phyloP scores from a whole-genome alignment of 2,797 vertebrate genomes.

The Enteromius unitaeniatus region DNA sequence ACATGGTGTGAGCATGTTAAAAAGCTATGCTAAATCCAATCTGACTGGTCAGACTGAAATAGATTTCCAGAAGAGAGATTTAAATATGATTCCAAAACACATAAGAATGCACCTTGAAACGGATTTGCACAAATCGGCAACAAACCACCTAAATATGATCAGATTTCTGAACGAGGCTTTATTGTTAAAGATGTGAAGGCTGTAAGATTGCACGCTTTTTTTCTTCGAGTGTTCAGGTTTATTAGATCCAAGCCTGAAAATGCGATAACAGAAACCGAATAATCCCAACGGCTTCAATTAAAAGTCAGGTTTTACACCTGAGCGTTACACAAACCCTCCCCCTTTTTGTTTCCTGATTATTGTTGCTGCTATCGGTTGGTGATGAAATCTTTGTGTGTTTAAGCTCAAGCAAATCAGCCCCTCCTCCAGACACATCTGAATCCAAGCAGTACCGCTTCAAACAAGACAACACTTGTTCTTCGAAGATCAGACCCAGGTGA shows the following conservation, averaged over 20 bases:
- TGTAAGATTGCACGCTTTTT: neutral
- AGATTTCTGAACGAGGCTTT: neutral
- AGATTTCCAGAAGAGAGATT: neutral
- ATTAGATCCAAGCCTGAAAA: neutral
- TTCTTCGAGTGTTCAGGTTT: neutral
- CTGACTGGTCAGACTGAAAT: neutral
- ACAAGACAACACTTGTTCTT: conserved; percentile 45
- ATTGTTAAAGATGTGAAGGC: neutral
- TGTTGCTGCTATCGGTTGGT: neutral
- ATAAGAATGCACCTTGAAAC: too few relatives aligned
- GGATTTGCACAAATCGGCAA: neutral
- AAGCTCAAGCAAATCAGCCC: conserved; percentile 1
- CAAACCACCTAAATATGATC: neutral
- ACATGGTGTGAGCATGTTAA: neutral
- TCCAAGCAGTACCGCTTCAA: neutral
- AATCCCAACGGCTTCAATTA: neutral
- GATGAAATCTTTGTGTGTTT: neutral
- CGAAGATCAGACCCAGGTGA: neutral
- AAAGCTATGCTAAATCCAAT: too few relatives aligned
- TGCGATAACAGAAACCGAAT: neutral
- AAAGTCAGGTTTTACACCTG: neutral
- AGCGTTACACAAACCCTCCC: neutral
- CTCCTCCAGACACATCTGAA: neutral
- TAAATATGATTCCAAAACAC: neutral
- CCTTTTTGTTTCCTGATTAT: neutral